Percentiles rank a stretch among this genome's conserved stretches.
These are phyloP conservation scores for Cenopis cana DNA, from an alignment of 2,888 invertebrate species.

Conservation along the genomic window DNA sequence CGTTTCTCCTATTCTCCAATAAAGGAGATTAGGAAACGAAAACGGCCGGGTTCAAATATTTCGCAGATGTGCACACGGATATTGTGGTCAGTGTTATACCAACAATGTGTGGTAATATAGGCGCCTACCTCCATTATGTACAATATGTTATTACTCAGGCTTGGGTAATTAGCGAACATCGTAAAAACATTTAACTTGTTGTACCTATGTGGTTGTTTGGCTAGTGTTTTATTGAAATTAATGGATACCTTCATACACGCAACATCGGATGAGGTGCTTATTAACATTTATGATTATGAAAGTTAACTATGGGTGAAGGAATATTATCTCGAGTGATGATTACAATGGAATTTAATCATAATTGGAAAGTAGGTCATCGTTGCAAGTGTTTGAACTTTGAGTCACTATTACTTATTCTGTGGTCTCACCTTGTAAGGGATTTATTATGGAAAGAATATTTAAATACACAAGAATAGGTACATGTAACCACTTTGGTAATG, in stretches of 20 bases:
- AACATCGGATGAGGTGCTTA: slow-evolving; percentile 12
- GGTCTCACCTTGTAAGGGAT: neutral
- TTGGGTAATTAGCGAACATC: slow-evolving; percentile 25
- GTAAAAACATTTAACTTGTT: slow-evolving; percentile 23
- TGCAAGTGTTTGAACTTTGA: neutral
- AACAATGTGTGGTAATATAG: slow-evolving; percentile 14
- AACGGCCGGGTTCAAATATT: neutral
- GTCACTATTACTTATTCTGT: too few species aligned
- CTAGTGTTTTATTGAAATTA: slow-evolving; percentile 24
- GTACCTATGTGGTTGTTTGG: slow-evolving; percentile 26
- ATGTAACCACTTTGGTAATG: too few species aligned
- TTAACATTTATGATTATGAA: slow-evolving; percentile 31
- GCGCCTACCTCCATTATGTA: neutral
- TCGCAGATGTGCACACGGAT: slow-evolving; percentile 29
- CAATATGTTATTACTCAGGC: slow-evolving; percentile 22
- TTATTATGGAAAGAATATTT: neutral
- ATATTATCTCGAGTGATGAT: neutral
- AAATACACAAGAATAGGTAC: too few species aligned
- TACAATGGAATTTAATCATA: slow-evolving; percentile 9
- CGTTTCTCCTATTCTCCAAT: slow-evolving; percentile 41
- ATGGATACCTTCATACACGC: slow-evolving; percentile 23
- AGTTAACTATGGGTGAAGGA: slow-evolving; percentile 20
- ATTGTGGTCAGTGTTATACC: slow-evolving; percentile 24
- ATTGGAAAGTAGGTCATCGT: neutral
- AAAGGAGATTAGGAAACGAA: slow-evolving; percentile 32